Base-by-base conservation (phyloP, 2,888 invertebrate genomes). In the Trissolcus brochymenae region DNA sequence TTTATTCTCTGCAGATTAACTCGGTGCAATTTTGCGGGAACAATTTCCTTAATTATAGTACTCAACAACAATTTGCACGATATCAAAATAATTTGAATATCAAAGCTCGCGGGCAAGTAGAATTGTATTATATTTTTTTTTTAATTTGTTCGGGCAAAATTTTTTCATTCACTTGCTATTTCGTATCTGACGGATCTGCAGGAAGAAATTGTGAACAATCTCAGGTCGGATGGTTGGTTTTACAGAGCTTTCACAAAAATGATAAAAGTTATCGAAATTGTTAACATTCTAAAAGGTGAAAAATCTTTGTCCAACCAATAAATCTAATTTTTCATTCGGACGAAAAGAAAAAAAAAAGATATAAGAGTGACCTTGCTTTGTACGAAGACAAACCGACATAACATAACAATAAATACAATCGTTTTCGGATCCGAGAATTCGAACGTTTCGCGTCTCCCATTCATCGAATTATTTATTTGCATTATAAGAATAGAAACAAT, bases 11-110 rank as follows among this genome's bases (percentile, higher is more conserved):
- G 71, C 56, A 50, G 64, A 71, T 71, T 71, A 71, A 71, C 53
- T 9, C 21, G 46, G 56, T 51, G 62, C 51, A 41, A 62, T 71
- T 71, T 71, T 16, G 25, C 57, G n/a, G 16, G 56, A 62, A 64
- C n/a, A n/a, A n/a, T 71, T 71, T 71, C 56, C 71, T 64, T 71
- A 71, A 71, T 64, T 71, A 62, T n/a, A n/a, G 64, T 62, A 51
- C 35, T 51, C 54, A 51, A 57, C 71, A 57, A 71, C 71, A 64
- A 56, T 57, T 64, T 35, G 51, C 4, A 65, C 29, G 65, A 59
- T 40, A 56, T 55, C 59, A 64, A 43, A 59, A 72, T 65, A 54
- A 66, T 65, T 55, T 65, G 60, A 73, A 65, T 73, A 65, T 66
- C 55, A 60, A 65, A 59, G 59, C 59, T 49, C 40, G 7, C 54